Evolutionary conservation across 2,888 invertebrate genomes (phyloP).

Genomic region (Macrosoma leucophasiata): DNA sequence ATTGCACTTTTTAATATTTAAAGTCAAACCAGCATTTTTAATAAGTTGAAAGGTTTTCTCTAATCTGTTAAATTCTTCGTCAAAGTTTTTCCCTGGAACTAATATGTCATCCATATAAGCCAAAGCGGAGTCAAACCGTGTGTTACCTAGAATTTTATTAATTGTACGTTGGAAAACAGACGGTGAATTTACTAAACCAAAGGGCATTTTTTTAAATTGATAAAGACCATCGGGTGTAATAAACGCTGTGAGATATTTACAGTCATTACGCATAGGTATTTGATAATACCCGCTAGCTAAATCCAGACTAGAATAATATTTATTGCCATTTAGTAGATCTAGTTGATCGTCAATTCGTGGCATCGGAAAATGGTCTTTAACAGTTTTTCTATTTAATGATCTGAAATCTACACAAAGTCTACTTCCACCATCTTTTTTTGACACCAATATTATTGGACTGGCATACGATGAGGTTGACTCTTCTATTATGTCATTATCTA

Average conservation of each 20-base stretch:
- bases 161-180: constrained; percentile 11
- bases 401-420: constrained; percentile 8
- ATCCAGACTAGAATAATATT: constrained; percentile 15
- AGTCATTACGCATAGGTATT: constrained; percentile 14
- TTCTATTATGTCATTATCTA: constrained; percentile 21
- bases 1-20: constrained; percentile 19
- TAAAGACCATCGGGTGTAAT: constrained; percentile 17
- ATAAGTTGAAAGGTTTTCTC: constrained; percentile 3
- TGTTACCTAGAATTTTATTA: constrained; percentile 3
- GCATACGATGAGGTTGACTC: constrained; percentile 24
- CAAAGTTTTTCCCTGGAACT: constrained; percentile 6
- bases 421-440: constrained; percentile 13
- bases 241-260: constrained; percentile 17
- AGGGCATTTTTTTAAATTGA: constrained; percentile 14
- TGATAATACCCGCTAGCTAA: constrained; percentile 19
- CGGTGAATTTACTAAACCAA: constrained; percentile 16
- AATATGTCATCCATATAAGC: constrained; percentile 22
- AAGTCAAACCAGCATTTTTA: constrained; percentile 14
- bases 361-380: constrained; percentile 16
- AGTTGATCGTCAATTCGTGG: constrained; percentile 17
- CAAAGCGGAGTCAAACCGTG: constrained; percentile 9
- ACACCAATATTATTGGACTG: constrained; percentile 24
- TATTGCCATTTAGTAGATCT: constrained; percentile 17
- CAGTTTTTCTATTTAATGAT: constrained; percentile 16
- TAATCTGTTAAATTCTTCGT: constrained; percentile 8